Percentiles rank a stretch among this genome's conserved stretches.
These are phyloP conservation scores for Ceratina australensis DNA, from an alignment of 1,140 invertebrate genomes.

Conservation along the genomic window DNA sequence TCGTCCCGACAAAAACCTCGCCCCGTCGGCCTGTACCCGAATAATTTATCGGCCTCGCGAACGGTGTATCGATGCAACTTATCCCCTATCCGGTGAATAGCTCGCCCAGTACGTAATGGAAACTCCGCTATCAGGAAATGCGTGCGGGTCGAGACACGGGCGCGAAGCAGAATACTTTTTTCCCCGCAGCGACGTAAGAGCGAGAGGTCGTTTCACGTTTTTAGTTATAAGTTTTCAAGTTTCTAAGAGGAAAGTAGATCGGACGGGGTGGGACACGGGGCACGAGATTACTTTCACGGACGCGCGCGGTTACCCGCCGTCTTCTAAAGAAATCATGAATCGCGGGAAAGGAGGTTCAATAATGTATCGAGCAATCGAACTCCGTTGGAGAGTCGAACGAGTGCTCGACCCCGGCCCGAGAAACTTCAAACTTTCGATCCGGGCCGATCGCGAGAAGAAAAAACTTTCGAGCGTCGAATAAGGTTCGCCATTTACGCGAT, in stretches of 20 bases:
- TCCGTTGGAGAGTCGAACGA: constrained; percentile 4
- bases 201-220: too few species aligned
- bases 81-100: constrained; percentile 5
- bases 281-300: constrained; percentile 34
- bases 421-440: background rate
- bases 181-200: too few species aligned
- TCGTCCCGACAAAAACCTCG: background rate
- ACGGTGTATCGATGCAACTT: constrained; percentile 36
- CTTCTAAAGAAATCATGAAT: constrained; percentile 61
- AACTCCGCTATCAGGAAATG: constrained; percentile 6
- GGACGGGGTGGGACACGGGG: too few species aligned
- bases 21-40: background rate
- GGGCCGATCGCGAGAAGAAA: background rate
- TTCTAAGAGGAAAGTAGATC: too few species aligned
- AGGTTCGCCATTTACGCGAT: background rate
- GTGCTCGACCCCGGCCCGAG: background rate
- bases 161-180: too few species aligned
- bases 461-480: background rate
- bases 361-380: constrained; percentile 57
- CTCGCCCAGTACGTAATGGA: constrained; percentile 38
- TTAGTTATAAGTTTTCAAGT: too few species aligned
- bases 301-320: constrained; percentile 42
- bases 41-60: constrained; percentile 29
- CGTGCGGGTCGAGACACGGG: too few species aligned
- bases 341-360: constrained; percentile 55